Evolutionary conservation across 1,140 invertebrate genomes (phyloP), one percentile per base, ranked within the genome.

Genomic region (Leptestheria dahalacensis): DNA sequence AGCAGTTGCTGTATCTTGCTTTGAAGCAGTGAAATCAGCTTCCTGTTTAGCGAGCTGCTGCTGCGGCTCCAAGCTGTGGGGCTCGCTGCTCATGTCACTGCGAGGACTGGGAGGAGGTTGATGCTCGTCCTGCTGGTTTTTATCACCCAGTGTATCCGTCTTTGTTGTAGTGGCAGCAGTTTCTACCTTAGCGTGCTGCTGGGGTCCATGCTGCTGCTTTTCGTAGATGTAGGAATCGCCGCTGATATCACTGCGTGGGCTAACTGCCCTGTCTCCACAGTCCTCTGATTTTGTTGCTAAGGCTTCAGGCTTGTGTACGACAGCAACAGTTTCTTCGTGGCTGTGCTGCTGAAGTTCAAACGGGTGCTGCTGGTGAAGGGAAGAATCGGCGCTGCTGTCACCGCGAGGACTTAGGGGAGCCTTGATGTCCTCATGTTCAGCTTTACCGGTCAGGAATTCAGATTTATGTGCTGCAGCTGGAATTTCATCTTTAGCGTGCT

Each of bases 91-190:
- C 12, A 11, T 18, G 60, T 49, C 49, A 23, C 33, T 52, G 50
- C 61, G 47, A 26, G 48, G 26, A n/a, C n/a, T n/a, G n/a, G n/a
- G n/a, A n/a, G 46, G 54, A 51, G 1, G 23, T 62, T 15, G 50
- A 21, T 62, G 61, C 52, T 15, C 49, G 2, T 51, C 33, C 23
- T 26, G 49, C 52, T 12, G 60, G n/a, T n/a, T n/a, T n/a, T n/a
- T n/a, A n/a, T n/a, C n/a, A n/a, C n/a, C n/a, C n/a, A n/a, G n/a
- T n/a, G n/a, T n/a, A n/a, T n/a, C 15, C 1, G 62, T 63, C 15
- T 26, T 46, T 23, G 48, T 24, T 55, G 66, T 67, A 26, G 55
- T 53, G 0, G 57, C 20, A 26, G 57, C n/a, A 47, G 57, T n/a
- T 55, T 50, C 33, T 11, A n/a, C n/a, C n/a, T n/a, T n/a, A n/a